phyloP scores from a whole-genome alignment of 2,113 vertebrate genomes.

The Boulengeromyrus knoepffleri region DNA sequence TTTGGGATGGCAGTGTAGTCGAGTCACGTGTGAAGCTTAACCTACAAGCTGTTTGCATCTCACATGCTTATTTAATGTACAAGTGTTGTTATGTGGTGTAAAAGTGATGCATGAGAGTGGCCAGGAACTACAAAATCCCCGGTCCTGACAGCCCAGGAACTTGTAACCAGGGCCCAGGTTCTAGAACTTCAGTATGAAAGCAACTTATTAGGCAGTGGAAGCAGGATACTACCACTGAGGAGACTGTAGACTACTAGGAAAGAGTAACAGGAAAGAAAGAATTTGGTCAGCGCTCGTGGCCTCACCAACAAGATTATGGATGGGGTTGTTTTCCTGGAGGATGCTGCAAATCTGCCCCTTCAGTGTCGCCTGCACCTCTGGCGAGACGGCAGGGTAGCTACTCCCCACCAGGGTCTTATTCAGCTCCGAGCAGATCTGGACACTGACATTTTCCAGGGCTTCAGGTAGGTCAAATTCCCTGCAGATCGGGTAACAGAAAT shows the following conservation, averaged over 20 bases:
- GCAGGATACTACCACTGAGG: not conserved
- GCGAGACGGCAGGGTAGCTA: slow-evolving; percentile 57
- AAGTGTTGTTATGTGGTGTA: not conserved
- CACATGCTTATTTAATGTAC: not conserved
- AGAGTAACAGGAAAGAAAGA: not conserved
- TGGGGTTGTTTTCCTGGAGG: slow-evolving; percentile 70
- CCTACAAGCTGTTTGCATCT: not conserved
- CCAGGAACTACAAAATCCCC: not conserved
- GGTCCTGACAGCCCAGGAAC: not conserved
- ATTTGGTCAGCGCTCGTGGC: not conserved
- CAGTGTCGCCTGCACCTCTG: slow-evolving; percentile 68
- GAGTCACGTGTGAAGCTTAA: not conserved
- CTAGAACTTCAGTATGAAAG: not conserved
- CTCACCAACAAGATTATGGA: slow-evolving; percentile 81
- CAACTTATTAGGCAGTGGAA: not conserved
- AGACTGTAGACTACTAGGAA: not conserved
- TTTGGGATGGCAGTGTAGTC: not conserved
- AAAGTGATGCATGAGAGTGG: not conserved
- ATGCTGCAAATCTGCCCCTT: slow-evolving; percentile 76
- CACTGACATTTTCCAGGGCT: slow-evolving; percentile 65
- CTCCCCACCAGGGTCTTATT: slow-evolving; percentile 74
- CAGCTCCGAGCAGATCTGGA: slow-evolving; percentile 74
- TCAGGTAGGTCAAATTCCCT: slow-evolving; percentile 76
- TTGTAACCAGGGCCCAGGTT: not conserved
- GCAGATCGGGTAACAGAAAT: not conserved